These are phyloP conservation scores for Nesogale talazaci DNA, from an alignment of 2,113 vertebrate species.

Conservation along the genomic window DNA sequence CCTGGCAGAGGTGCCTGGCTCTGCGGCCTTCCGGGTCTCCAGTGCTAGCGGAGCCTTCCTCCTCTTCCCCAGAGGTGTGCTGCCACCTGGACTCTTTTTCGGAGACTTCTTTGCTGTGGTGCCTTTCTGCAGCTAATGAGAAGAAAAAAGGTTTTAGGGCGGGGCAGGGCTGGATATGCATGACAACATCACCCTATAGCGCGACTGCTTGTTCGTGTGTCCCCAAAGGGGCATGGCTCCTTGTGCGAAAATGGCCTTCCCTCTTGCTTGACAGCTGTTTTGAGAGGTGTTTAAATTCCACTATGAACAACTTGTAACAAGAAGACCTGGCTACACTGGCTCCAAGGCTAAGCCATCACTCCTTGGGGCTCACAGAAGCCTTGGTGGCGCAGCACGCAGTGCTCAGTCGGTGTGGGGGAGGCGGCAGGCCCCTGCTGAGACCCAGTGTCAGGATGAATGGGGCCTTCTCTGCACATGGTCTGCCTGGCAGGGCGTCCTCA, in stretches of 20 bases:
- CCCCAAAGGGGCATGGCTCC: not conserved
- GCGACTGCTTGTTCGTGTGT: not conserved
- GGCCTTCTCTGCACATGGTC: not conserved
- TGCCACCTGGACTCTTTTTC: not conserved
- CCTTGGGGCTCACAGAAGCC: not conserved
- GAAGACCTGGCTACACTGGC: not conserved
- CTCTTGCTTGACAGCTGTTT: not conserved
- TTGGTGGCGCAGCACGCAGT: not conserved
- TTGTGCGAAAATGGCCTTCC: not conserved
- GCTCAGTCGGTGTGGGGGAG: no score
- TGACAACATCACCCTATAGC: not conserved
- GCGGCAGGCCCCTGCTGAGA: no score
- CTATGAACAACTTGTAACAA: not conserved
- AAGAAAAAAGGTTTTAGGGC: not conserved
- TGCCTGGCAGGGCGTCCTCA: not conserved
- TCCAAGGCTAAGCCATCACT: not conserved
- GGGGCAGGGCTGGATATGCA: no score
- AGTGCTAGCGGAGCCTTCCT: conserved; percentile 50
- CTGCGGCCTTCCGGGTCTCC: not conserved
- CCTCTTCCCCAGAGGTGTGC: conserved; percentile 31
- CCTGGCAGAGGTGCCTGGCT: not conserved
- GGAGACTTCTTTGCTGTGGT: conserved; percentile 44
- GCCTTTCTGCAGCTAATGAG: conserved; percentile 45
- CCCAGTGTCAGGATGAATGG: not conserved
- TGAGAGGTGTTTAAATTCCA: not conserved